Base-by-base conservation (phyloP, 2,113 vertebrate genomes). In the Brachypodius melanocephalos region DNA sequence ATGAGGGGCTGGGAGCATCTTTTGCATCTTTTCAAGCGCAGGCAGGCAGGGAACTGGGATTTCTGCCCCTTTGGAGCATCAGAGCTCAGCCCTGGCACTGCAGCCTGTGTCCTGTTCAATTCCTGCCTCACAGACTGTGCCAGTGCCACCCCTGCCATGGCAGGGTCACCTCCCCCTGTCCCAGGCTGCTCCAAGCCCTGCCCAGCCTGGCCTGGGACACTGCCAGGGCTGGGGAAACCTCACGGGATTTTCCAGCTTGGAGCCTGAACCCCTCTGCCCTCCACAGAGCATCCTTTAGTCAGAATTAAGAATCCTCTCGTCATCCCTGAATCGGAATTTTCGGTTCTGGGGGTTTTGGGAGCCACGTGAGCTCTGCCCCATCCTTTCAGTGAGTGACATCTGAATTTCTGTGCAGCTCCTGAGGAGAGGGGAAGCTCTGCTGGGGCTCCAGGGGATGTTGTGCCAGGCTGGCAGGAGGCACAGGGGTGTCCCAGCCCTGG, bases 321-420 rank as follows among this genome's bases (percentile, higher is more conserved):
- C 10, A 38, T 38, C 38, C 22, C 1, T 45, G 13, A 43, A 8
- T 8, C 14, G 31, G 40, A 10, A 3, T 19, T 45, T 36, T 21
- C 8, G 5, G 17, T 25, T 31, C 63, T 65, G 49, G 57, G 5
- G 24, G 16, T 14, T 46, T 3, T 3, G 18, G 1, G 77, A 61
- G 51, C 10, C 11, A 1, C 0, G 2, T 2, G 66, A 24, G 73
- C 49, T 38, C 5, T 76, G 68, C 12, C 21, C 52, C 20, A 4
- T 14, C 19, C 46, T 0, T 5, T 2, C 10, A 4, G 6, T 0
- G 36, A 8, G 2, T 3, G 11, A 0, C 2, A 0, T 0, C 15
- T 14, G 1, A 3, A 9, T 28, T 14, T 9, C 16, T 9, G 9
- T 0, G 4, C 11, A 31, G 51, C 28, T 17, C 58, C 13, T 4